Evolutionary conservation across 2,797 vertebrate species (phyloP).

Genomic region (Smutsia gigantea): DNA sequence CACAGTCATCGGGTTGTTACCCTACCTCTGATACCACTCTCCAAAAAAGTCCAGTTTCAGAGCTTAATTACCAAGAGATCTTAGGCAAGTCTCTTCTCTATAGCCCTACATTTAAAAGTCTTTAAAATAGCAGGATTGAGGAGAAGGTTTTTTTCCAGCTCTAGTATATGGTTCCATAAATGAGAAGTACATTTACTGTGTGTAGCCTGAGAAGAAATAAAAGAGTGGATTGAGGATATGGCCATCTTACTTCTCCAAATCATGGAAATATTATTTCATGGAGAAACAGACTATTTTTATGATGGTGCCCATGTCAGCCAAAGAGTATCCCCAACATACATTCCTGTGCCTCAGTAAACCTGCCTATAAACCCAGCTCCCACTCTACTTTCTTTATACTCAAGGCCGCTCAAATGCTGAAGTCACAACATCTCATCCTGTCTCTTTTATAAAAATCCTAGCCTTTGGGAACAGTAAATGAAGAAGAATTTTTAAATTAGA

Average conservation of each 20-base stretch:
- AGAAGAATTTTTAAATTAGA: background rate
- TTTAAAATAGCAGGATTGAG: background rate
- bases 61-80: background rate
- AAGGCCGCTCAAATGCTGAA: background rate
- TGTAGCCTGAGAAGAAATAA: background rate
- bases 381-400: background rate
- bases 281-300: background rate
- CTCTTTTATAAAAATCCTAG: background rate
- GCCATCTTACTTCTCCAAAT: background rate
- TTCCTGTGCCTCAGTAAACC: background rate
- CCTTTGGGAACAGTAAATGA: background rate
- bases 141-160: background rate
- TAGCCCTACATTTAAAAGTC: background rate
- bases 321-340: background rate
- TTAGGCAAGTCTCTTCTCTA: background rate
- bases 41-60: background rate
- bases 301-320: background rate
- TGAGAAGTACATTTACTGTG: background rate
- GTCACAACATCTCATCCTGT: background rate
- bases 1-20: background rate
- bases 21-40: background rate
- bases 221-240: background rate
- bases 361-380: background rate
- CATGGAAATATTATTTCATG: background rate
- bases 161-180: background rate